Evolutionary conservation across 64 coral and sea anemone species (phyloP), one percentile per base, ranked within the genome.

Genomic region (Montipora efflorescens): DNA sequence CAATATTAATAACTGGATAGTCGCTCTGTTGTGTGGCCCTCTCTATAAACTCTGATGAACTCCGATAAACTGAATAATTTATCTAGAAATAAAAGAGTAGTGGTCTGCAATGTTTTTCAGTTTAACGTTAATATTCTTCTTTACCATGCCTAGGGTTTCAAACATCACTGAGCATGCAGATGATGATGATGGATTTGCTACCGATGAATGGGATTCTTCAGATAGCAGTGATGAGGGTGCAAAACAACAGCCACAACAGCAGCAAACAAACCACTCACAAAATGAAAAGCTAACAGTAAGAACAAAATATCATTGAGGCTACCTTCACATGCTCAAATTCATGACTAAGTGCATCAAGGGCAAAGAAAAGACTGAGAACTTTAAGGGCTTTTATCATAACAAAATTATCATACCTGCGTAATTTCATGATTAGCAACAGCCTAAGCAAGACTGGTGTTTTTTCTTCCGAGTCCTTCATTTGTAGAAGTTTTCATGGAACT

Each of bases 161-260:
- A 71, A 86, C 64, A 86, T 86, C 5, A 20, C 14, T 2, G 82
- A 86, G 61, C 9, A 78, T 22, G 18, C 47, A 25, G 78, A 80
- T 91, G 90, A 83, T 20, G 90, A 92, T 67, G 71, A 92, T 85
- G 81, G 90, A 1, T 92, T 76, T 92, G 90, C 77, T 36, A 92
- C 80, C 52, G 81, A 92, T 22, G 90, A 92, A 23, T 84, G 74
- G 76, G 90, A 92, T 16, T 78, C 76, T 1, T 86, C 82, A 14
- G 82, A 86, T 21, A 72, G 36, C 19, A 72, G 18, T 71, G 82
- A 86, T 23, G 82, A 86, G 8, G 47, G 14, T 71, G 45, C 82
- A 20, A 19, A 15, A 11, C 68, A 86, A 71, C 62, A 57, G 11
- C 53, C 6, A 11, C 53, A 0, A 57, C 36, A 36, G 15, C 22